Evolutionary conservation across 2,797 vertebrate genomes (phyloP).

Genomic region (Myotis planiceps): DNA sequence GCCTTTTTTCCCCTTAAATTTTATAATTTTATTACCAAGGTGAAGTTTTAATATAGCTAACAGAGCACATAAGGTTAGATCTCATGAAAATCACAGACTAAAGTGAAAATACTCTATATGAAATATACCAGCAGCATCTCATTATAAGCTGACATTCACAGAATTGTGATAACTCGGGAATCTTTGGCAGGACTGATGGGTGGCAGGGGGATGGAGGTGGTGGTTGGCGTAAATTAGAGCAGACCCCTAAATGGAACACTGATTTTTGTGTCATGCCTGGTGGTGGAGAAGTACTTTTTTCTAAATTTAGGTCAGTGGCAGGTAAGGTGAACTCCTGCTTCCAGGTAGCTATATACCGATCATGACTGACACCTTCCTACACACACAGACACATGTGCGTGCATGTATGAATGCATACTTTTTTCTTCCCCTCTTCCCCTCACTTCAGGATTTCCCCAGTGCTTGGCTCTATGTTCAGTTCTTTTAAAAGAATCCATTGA

Average conservation of each 20-base stretch:
- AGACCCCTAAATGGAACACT: background rate
- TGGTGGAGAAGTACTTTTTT: background rate
- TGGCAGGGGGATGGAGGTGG: background rate
- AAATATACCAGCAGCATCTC: background rate
- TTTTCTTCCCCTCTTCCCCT: background rate
- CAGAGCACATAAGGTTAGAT: background rate
- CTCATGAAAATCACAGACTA: background rate
- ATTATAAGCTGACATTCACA: background rate
- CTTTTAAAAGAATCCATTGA: background rate
- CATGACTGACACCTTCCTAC: background rate
- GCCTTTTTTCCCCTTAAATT: background rate
- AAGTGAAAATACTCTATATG: background rate
- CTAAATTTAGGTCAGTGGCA: background rate
- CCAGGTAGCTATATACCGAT: background rate
- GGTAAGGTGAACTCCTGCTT: background rate
- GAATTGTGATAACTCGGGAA: background rate
- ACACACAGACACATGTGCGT: rapidly evolving
- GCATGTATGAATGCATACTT: background rate
- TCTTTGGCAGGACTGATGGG: background rate
- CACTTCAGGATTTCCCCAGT: background rate
- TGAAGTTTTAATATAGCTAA: background rate
- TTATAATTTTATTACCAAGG: background rate
- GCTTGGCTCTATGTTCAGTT: background rate
- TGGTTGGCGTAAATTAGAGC: background rate
- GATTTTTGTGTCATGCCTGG: background rate